phyloP scores from a whole-genome alignment of 2,113 vertebrate genomes.

The Loxodonta africana region DNA sequence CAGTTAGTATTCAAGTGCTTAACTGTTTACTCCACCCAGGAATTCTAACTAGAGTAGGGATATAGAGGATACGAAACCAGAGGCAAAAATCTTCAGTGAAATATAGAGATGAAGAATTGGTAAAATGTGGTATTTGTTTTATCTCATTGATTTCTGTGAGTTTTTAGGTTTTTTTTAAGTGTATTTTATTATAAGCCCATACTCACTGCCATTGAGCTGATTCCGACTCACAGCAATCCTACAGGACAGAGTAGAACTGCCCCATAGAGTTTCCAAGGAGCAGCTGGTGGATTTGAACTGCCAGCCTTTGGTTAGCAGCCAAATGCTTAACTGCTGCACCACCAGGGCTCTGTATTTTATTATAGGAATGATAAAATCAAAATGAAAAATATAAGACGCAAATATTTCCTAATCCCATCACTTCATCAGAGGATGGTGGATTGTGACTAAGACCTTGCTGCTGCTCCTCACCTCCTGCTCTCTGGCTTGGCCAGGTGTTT shows the following conservation, averaged over 20 bases:
- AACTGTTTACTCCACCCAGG: background rate
- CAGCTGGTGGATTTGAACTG: no score
- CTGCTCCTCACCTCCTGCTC: background rate
- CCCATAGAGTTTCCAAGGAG: no score
- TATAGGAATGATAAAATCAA: background rate
- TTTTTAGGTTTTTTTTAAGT: slow-evolving; percentile 1
- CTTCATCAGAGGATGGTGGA: background rate
- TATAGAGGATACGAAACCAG: background rate
- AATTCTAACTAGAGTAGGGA: background rate
- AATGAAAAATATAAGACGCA: background rate
- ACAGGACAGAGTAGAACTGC: no score
- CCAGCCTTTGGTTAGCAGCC: no score
- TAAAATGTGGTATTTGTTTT: background rate
- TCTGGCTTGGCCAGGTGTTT: background rate
- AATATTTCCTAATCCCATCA: background rate
- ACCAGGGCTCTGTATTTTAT: background rate
- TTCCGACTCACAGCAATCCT: no score
- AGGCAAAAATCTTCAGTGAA: background rate
- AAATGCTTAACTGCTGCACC: no score
- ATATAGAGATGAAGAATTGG: background rate
- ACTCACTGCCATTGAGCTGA: no score
- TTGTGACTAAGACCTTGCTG: background rate
- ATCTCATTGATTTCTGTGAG: background rate
- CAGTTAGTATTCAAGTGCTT: background rate
- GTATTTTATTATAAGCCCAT: background rate